phyloP scores from a whole-genome alignment of 1,140 invertebrate genomes.

The Drosophila sucinea region DNA sequence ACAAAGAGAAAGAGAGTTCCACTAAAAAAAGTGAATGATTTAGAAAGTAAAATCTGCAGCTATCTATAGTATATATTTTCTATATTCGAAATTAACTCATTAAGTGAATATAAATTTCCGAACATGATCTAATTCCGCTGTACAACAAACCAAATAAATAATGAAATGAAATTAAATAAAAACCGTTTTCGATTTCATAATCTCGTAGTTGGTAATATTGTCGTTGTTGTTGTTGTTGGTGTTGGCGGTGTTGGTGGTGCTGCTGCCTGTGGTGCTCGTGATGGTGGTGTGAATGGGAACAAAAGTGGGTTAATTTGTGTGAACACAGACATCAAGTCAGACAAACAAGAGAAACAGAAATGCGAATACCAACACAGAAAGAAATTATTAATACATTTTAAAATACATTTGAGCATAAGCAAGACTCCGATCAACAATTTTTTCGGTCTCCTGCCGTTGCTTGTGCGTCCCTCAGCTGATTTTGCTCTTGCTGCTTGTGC shows the following conservation, averaged over 20 bases:
- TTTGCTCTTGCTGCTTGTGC: no score
- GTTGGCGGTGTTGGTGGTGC: not conserved
- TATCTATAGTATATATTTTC: not conserved
- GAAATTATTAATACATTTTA: not conserved
- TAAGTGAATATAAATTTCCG: constrained; percentile 34
- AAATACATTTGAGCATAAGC: no score
- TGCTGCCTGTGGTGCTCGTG: constrained; percentile 16
- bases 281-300: constrained; percentile 41
- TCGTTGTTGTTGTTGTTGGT: constrained; percentile 18
- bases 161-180: constrained; percentile 60
- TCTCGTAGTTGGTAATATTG: constrained; percentile 33
- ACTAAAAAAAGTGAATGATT: constrained; percentile 27
- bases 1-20: constrained; percentile 2
- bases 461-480: no score
- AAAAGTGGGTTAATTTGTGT: constrained; percentile 70
- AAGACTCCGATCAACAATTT: no score
- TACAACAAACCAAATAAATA: constrained; percentile 53
- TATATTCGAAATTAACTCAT: constrained; percentile 14
- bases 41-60: constrained; percentile 31
- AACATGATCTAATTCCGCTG: constrained; percentile 39
- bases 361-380: constrained; percentile 16
- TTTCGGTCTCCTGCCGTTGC: no score
- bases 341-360: constrained; percentile 25
- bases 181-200: constrained; percentile 65
- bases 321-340: constrained; percentile 9